Base-by-base conservation (phyloP, 2,113 vertebrate genomes). In the Mungos mungo region DNA sequence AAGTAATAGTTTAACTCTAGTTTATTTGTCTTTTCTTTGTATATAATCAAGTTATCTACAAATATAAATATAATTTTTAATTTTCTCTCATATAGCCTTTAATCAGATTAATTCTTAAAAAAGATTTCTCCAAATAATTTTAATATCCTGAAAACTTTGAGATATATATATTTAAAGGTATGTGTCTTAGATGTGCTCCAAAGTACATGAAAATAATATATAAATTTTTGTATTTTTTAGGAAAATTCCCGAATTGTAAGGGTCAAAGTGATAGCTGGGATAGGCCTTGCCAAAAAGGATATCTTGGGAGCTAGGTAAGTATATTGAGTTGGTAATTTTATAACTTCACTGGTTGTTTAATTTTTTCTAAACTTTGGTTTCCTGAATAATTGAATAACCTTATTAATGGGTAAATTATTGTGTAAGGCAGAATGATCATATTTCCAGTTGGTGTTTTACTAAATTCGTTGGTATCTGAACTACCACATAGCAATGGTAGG, bases 211-310 rank as follows among this genome's bases (percentile, higher is more conserved):
- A 96, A 97, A 79, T 96, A 88, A 97, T 84, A 85, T 33, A 41
- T 0, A 84, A 65, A 2, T 71, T 97, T 97, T 95, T 98, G 0
- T 94, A 7, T 99, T 99, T 99, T 99, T 96, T 98, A 99, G 99
- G 99, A 99, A 84, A 99, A 99, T 65, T 98, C 98, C 0, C 99
- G 99, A 96, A 98, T 99, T 95, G 99, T 99, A 38, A 99, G 99
- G 96, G 99, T 99, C 80, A 99, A 99, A 98, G 98, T 99, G 81
- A 98, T 99, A 92, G 99, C 99, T 98, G 99, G 99, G 97, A 99
- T 99, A 95, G 99, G 99, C 65, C 98, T 99, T 95, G 99, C 99
- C 88, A 99, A 99, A 98, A 99, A 99, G 98, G 99, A 99, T 95
- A 99, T 99, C 95, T 98, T 99, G 88, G 99, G 99, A 98, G 99